Conservation (phyloP, 1,140 invertebrate species). For the Anoplolepis gracilipes region DNA sequence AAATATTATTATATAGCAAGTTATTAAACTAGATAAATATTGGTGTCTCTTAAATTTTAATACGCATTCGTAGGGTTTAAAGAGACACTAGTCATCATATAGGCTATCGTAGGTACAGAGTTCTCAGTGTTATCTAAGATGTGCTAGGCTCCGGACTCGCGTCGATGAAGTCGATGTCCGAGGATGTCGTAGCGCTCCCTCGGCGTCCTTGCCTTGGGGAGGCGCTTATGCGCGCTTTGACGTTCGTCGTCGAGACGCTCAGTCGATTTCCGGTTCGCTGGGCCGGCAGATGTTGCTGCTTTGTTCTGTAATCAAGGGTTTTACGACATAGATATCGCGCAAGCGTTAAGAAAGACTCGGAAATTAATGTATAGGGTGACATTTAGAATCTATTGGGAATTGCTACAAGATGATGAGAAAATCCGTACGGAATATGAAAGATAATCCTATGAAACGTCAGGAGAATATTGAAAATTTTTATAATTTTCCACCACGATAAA, state of each 20-base stretch:
- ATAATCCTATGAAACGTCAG: no score
- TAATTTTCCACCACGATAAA: no score
- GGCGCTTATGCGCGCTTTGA: constrained; percentile 76
- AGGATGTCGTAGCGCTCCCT: constrained; percentile 68
- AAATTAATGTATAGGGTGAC: not conserved
- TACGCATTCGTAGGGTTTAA: not conserved
- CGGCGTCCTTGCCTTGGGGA: constrained; percentile 74
- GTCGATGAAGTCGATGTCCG: constrained; percentile 81
- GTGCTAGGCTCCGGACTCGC: constrained; percentile 81
- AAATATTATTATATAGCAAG: not conserved
- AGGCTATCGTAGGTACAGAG: not conserved
- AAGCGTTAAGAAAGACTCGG: not conserved
- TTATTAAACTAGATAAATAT: constrained; percentile 8
- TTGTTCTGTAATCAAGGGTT: constrained; percentile 59
- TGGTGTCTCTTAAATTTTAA: not conserved
- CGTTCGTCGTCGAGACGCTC: constrained; percentile 76
- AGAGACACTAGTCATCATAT: constrained; percentile 10
- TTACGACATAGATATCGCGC: not conserved
- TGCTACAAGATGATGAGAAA: no score
- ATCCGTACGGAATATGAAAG: no score
- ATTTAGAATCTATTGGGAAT: not conserved
- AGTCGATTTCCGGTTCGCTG: constrained; percentile 72
- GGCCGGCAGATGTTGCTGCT: constrained; percentile 53
- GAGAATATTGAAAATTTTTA: no score
- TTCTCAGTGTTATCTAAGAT: constrained; percentile 71